Percentiles rank a stretch among this genome's conserved stretches.
phyloP scores from a whole-genome alignment of 2,888 invertebrate species.

The Agrochola lota region DNA sequence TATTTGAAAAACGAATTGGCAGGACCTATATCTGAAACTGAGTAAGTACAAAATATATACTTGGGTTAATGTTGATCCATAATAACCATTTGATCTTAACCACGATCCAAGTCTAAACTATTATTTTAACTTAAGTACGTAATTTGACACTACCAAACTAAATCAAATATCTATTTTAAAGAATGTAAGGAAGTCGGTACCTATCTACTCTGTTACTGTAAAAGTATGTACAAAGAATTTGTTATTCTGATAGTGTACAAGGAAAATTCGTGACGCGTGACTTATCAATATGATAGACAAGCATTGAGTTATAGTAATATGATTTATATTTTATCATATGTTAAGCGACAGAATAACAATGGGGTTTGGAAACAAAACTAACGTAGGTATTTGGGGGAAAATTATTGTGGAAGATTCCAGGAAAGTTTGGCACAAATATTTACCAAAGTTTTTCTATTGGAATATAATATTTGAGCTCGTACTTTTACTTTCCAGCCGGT shows the following conservation, averaged over 20 bases:
- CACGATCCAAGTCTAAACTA: neutral
- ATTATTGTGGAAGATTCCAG: neutral
- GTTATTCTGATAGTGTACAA: conserved; percentile 16
- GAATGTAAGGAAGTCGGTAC: neutral
- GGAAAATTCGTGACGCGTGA: conserved; percentile 16
- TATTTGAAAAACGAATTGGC: neutral
- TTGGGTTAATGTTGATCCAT: neutral
- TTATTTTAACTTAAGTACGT: neutral
- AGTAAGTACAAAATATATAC: neutral
- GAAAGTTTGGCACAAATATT: conserved; percentile 4
- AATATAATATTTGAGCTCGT: neutral
- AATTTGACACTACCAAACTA: neutral
- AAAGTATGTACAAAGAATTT: neutral
- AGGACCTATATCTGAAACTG: neutral
- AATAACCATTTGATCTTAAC: neutral
- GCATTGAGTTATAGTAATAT: conserved; percentile 16
- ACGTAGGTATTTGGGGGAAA: neutral
- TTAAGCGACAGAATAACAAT: conserved; percentile 30
- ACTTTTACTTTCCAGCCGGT: neutral
- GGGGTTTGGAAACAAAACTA: neutral
- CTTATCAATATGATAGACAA: conserved; percentile 27
- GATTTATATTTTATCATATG: conserved; percentile 19
- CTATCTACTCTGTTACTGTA: neutral
- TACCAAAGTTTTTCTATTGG: neutral
- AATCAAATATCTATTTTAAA: neutral